Percentiles rank a stretch among this genome's conserved stretches.
Conservation (phyloP, 2,797 vertebrate genomes). For the Pangasius larnaudii region DNA sequence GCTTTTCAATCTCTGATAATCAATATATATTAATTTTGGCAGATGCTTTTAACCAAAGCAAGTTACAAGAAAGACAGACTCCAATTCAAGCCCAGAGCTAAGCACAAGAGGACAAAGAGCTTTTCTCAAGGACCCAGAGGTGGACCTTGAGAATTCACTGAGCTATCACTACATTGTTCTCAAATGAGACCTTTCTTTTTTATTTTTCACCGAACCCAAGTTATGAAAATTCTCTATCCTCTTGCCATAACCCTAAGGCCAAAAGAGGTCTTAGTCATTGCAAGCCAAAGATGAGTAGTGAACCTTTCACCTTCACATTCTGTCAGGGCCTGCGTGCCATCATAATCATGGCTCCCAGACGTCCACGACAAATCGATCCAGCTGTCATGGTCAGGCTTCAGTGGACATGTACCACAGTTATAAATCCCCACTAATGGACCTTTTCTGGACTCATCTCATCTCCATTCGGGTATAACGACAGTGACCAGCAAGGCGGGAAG, state of each 20-base stretch:
- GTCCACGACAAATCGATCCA: constrained; percentile 58
- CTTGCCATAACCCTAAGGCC: not conserved
- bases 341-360: constrained; percentile 49
- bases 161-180: not conserved
- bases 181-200: no score
- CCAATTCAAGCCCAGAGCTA: not conserved
- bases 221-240: not conserved
- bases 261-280: not conserved
- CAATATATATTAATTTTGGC: not conserved
- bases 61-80: not conserved
- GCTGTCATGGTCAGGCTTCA: constrained; percentile 54
- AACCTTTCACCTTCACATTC: constrained; percentile 35
- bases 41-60: not conserved
- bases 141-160: not conserved
- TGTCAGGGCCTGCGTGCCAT: constrained; percentile 50
- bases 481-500: constrained; percentile 35
- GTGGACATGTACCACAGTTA: constrained; percentile 46
- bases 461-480: constrained; percentile 54
- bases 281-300: not conserved
- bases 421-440: constrained; percentile 59
- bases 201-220: not conserved
- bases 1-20: not conserved
- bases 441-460: constrained; percentile 54
- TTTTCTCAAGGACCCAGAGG: not conserved
- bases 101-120: not conserved